Base-by-base conservation (phyloP, 2,113 vertebrate species). In the Myrmecophaga tridactyla region DNA sequence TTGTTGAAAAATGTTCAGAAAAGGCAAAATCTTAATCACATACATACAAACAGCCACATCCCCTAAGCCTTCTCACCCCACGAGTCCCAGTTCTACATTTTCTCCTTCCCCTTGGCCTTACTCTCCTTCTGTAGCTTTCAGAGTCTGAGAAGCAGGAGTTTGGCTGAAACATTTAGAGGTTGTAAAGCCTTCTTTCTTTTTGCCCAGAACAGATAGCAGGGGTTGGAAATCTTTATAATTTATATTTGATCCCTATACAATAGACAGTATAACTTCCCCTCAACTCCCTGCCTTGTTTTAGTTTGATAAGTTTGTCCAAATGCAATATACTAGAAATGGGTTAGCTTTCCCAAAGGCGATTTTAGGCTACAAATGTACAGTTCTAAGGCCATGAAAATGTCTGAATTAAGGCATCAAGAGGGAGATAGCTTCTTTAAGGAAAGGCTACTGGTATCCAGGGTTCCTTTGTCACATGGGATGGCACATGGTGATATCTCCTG, bases 1-100 rank as follows among this genome's bases (percentile, higher is more conserved):
- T 80, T 81, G 62, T 76, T 86, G 43, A 89, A 95, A 86, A 15
- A 4, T 58, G 92, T 95, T 90, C 43, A 72, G 39, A 83, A 58
- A 6, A 70, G 56, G 18, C 31, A 25, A 56, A 93, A 84, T 27
- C n/a, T 14, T 90, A 13, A 43, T 10, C 23, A 9, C 1, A 70
- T 4, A 43, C 27, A 56, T 29, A 60, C 15, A 53, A n/a, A 48
- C 92, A 21, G 18, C 51, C 11, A 17, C 0, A 39, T 41, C 0
- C n/a, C 29, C 18, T 41, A 15, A 31, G 13, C 41, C 27, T 78
- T 84, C 31, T 75, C 10, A 53, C 4, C 1, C 53, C 25, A n/a
- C 3, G 53, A 58, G 34, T 21, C 12, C 36, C 15, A n/a, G 5
- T 48, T 75, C 23, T 5, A 62, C 2, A n/a, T 41, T 86, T 2